phyloP scores from a whole-genome alignment of 2,113 vertebrate genomes.

The Elephas maximus region DNA sequence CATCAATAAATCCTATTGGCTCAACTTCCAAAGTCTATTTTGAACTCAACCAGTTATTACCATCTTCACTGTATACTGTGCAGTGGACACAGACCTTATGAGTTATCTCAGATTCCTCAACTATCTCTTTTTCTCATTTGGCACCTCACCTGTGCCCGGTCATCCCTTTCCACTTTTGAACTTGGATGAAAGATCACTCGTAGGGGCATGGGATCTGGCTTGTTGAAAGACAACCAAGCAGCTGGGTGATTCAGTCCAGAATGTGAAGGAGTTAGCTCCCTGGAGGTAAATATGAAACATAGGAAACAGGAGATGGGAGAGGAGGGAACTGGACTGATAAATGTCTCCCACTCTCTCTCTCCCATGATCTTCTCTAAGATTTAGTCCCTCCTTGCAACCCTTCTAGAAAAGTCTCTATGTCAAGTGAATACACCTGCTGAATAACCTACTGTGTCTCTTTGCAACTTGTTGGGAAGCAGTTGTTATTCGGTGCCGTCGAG shows the following conservation, averaged over 20 bases:
- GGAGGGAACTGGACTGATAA: background rate
- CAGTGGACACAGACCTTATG: no score
- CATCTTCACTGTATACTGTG: no score
- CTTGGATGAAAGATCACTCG: background rate
- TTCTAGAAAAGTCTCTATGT: constrained; percentile 5
- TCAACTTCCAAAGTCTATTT: background rate
- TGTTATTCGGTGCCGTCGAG: no score
- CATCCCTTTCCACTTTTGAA: background rate
- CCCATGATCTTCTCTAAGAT: background rate
- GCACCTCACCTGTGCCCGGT: background rate
- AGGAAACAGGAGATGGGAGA: background rate
- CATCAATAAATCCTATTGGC: background rate
- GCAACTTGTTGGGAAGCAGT: background rate
- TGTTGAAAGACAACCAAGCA: background rate
- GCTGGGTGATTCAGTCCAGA: background rate
- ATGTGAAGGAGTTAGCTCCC: background rate
- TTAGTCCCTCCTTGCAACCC: background rate
- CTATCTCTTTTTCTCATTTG: no score
- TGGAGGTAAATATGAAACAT: background rate
- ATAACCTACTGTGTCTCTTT: background rate
- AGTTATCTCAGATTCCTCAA: background rate
- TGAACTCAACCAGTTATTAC: background rate
- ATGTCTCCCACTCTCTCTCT: background rate
- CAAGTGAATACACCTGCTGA: background rate
- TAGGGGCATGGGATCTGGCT: background rate